Conservation (phyloP, 2,888 invertebrate genomes). For the Autographa gamma region DNA sequence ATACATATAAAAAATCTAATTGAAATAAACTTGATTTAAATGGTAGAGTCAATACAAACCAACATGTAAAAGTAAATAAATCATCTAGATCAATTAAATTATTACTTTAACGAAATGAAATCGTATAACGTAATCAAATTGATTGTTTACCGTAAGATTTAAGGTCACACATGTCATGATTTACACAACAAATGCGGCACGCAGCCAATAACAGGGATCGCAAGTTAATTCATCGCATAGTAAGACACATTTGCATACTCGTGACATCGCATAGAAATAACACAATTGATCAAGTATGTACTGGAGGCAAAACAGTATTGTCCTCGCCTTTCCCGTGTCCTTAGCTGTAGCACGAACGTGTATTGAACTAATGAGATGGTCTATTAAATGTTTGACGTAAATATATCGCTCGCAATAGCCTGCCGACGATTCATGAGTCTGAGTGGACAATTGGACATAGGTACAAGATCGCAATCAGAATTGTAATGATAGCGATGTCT, state of each 20-base stretch:
- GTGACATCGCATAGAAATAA: conserved; percentile 75
- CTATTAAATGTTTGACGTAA: conserved; percentile 81
- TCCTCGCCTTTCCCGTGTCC: conserved; percentile 78
- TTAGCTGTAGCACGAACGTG: conserved; percentile 81
- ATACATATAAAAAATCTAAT: too few relatives aligned
- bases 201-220: conserved; percentile 69
- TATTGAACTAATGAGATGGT: conserved; percentile 82
- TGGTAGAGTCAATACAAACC: background rate
- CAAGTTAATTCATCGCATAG: conserved; percentile 69
- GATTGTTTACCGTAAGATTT: conserved; percentile 58
- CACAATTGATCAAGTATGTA: conserved; percentile 68
- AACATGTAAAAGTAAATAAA: background rate
- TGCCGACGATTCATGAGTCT: conserved; percentile 45
- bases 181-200: conserved; percentile 63
- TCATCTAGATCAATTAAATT: conserved; percentile 15
- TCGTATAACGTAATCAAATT: conserved; percentile 31
- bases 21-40: background rate
- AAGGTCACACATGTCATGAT: conserved; percentile 58
- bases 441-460: conserved; percentile 34
- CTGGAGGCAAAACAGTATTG: conserved; percentile 60
- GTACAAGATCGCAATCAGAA: conserved; percentile 35
- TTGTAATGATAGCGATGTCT: conserved; percentile 27
- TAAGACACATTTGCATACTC: conserved; percentile 73
- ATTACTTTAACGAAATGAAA: conserved; percentile 13
- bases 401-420: conserved; percentile 70